Evolutionary conservation across 1,140 invertebrate genomes (phyloP).

Genomic region (Phymorhynchus buccinoides): DNA sequence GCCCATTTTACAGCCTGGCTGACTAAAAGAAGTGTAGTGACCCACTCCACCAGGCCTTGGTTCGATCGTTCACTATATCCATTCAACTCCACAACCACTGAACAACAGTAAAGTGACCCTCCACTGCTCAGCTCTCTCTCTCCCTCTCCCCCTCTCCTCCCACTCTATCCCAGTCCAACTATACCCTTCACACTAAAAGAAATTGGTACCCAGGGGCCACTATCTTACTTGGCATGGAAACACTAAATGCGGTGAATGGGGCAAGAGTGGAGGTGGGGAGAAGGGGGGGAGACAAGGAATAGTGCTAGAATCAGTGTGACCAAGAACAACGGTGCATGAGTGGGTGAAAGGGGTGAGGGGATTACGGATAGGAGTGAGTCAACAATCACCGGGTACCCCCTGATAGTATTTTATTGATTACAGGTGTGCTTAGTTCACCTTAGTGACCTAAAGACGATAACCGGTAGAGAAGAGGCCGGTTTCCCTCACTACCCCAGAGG

Average conservation of each 20-base stretch:
- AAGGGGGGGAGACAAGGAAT: not conserved
- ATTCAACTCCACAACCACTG: not conserved
- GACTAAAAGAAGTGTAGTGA: not conserved
- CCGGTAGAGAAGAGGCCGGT: not conserved
- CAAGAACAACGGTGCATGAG: no score
- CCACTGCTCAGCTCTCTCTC: not conserved
- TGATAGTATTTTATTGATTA: not conserved
- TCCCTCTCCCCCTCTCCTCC: no score
- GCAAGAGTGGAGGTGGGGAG: not conserved
- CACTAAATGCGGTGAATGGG: not conserved
- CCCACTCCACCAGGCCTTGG: not conserved
- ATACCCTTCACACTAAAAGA: not conserved
- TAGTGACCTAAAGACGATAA: not conserved
- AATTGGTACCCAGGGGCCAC: not conserved
- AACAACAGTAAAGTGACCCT: not conserved
- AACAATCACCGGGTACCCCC: not conserved
- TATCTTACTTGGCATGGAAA: conserved; percentile 2
- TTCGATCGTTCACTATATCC: not conserved
- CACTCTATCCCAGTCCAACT: not conserved
- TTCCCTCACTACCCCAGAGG: not conserved
- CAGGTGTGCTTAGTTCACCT: not conserved
- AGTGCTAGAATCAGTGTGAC: no score
- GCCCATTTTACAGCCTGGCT: no score
- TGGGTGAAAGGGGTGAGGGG: not conserved
- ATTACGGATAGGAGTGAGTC: not conserved